phyloP scores from a whole-genome alignment of 2,113 vertebrate genomes.

The Accipiter cooperii region DNA sequence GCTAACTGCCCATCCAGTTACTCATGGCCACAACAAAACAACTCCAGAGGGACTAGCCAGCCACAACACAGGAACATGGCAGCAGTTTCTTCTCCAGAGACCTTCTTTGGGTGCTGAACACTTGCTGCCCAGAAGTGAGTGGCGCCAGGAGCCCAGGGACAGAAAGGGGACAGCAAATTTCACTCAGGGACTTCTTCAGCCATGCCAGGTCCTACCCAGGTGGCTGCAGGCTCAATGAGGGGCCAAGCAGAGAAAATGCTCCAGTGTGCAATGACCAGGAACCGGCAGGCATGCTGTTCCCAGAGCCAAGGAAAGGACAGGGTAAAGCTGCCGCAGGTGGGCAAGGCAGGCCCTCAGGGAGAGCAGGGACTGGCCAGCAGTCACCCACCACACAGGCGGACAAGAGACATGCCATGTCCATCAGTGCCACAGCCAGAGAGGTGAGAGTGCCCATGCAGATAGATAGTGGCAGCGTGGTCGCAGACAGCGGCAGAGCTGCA shows the following conservation, averaged over 20 bases:
- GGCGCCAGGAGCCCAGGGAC: background rate
- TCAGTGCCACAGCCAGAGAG: rapidly evolving
- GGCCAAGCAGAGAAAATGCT: rapidly evolving
- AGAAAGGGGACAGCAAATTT: background rate
- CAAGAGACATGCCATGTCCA: rapidly evolving
- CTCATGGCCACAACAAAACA: background rate
- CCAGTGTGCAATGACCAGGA: rapidly evolving
- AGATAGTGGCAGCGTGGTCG: rapidly evolving
- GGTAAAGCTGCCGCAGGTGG: background rate
- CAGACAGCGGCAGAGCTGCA: rapidly evolving
- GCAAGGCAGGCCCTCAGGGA: background rate
- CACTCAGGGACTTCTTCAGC: background rate
- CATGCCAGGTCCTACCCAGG: background rate
- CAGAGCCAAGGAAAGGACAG: background rate
- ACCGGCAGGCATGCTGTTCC: rapidly evolving
- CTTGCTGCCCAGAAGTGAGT: background rate
- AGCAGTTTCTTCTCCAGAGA: background rate
- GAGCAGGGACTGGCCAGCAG: background rate
- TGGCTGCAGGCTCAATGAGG: rapidly evolving
- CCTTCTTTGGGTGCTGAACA: background rate
- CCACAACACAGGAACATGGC: rapidly evolving
- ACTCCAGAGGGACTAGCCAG: background rate
- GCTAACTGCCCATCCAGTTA: background rate
- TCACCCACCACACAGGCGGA: rapidly evolving
- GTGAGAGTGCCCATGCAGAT: background rate